A percentile compares a stretch with the other conserved stretches of the same genome.
Conservation (phyloP, 2,113 vertebrate genomes). For the Hyperoodon ampullatus region DNA sequence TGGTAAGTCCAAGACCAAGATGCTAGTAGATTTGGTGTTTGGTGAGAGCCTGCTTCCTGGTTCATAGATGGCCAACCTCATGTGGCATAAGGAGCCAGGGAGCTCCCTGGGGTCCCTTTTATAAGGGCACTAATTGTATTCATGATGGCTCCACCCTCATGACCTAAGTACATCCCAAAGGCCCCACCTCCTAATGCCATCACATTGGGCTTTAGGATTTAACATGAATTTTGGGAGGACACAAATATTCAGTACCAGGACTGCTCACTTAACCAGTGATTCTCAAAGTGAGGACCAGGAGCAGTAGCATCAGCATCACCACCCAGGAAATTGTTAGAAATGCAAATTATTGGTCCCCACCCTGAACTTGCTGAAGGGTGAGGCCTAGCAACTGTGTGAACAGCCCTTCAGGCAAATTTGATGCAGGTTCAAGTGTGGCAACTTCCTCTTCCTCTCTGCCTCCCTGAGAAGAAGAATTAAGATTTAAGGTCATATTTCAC, state of each 20-base stretch:
- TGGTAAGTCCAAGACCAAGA: background rate
- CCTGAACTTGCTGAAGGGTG: background rate
- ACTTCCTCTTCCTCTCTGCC: background rate
- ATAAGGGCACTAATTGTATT: background rate
- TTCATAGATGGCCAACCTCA: background rate
- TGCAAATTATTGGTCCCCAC: background rate
- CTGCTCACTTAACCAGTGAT: background rate
- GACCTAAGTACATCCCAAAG: background rate
- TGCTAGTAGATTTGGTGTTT: background rate
- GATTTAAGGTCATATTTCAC: background rate
- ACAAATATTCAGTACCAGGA: background rate
- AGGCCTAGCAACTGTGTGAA: background rate
- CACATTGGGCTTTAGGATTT: background rate
- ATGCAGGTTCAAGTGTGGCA: background rate
- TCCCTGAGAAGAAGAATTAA: background rate
- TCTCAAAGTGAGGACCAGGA: background rate
- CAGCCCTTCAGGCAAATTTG: background rate
- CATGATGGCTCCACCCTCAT: background rate
- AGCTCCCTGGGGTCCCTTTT: background rate
- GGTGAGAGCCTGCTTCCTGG: background rate
- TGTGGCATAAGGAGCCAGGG: fast-evolving
- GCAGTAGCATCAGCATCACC: too few species aligned
- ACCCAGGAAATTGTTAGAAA: background rate
- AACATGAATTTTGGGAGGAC: background rate
- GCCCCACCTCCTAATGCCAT: background rate